A percentile compares a stretch with the other conserved stretches of the same genome.
Evolutionary conservation across 2,113 vertebrate species (phyloP).

Genomic region (Gorsachius goisagi): DNA sequence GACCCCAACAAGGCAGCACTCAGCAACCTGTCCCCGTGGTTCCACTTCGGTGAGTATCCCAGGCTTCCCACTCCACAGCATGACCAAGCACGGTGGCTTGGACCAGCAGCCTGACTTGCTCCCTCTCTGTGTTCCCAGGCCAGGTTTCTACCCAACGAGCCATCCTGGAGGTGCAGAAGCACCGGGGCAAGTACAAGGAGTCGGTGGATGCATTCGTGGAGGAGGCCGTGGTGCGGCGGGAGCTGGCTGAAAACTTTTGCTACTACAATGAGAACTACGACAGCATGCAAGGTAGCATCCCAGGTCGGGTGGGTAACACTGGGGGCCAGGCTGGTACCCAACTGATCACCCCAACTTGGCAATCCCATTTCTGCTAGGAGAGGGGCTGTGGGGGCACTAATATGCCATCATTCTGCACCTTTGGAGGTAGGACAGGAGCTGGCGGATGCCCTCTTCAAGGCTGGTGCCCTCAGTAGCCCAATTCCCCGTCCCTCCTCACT

Average conservation of each 20-base stretch:
- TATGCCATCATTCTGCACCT: neutral
- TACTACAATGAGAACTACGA: slow-evolving; percentile 90
- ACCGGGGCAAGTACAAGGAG: slow-evolving; percentile 45
- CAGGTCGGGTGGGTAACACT: accelerated
- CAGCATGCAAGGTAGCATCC: slow-evolving; percentile 75
- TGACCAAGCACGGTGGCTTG: accelerated
- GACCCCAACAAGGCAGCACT: slow-evolving; percentile 81
- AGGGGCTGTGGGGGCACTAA: neutral
- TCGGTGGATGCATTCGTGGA: slow-evolving; percentile 79
- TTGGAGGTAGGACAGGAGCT: neutral
- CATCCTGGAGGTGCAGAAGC: slow-evolving; percentile 80
- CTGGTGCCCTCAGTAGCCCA: neutral
- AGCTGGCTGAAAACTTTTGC: slow-evolving; percentile 91
- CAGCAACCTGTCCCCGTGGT: slow-evolving; percentile 89
- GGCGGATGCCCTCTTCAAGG: neutral
- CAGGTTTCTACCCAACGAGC: slow-evolving; percentile 85
- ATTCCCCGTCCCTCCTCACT: neutral
- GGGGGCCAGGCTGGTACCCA: neutral
- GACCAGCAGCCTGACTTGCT: neutral
- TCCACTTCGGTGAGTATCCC: slow-evolving; percentile 81
- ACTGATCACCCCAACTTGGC: neutral
- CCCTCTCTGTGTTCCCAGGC: slow-evolving; percentile 60
- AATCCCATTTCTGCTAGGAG: neutral
- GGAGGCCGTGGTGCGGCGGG: slow-evolving; percentile 86
- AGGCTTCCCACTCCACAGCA: neutral